Evolutionary conservation across 1,140 invertebrate species (phyloP).

Genomic region (Papilio glaucus): DNA sequence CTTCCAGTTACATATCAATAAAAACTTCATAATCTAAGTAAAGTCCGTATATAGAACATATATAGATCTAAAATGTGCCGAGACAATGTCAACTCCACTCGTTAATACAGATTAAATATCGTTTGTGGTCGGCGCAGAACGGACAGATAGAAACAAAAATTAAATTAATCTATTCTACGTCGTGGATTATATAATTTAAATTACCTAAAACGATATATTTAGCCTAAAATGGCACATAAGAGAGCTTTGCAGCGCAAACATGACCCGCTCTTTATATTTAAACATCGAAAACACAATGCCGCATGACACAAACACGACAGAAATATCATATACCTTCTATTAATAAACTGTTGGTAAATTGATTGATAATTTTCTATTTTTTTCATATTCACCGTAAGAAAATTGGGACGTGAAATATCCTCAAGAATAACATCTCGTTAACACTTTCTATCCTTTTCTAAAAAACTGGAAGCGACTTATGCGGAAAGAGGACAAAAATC

Average conservation of each 20-base stretch:
- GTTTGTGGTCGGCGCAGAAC: not conserved
- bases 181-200: constrained; percentile 64
- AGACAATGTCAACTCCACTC: constrained; percentile 15
- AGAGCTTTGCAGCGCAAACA: constrained; percentile 58
- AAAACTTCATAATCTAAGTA: constrained; percentile 34
- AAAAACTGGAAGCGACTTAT: not conserved
- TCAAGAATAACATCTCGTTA: constrained; percentile 3
- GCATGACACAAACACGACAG: not conserved
- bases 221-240: constrained; percentile 74
- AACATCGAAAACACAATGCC: constrained; percentile 33
- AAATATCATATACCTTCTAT: not conserved
- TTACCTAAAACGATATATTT: constrained; percentile 70
- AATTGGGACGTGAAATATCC: constrained; percentile 34
- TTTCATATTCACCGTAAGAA: constrained; percentile 19
- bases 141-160: constrained; percentile 22
- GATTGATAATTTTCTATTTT: no score
- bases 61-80: constrained; percentile 34
- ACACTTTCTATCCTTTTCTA: constrained; percentile 7
- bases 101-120: constrained; percentile 30
- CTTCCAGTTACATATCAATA: constrained; percentile 33
- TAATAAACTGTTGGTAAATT: not conserved
- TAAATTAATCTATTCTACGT: constrained; percentile 56
- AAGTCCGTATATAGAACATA: constrained; percentile 28
- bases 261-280: constrained; percentile 48
- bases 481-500: not conserved